Base-by-base conservation (phyloP, 2,113 vertebrate genomes). In the Egretta garzetta region DNA sequence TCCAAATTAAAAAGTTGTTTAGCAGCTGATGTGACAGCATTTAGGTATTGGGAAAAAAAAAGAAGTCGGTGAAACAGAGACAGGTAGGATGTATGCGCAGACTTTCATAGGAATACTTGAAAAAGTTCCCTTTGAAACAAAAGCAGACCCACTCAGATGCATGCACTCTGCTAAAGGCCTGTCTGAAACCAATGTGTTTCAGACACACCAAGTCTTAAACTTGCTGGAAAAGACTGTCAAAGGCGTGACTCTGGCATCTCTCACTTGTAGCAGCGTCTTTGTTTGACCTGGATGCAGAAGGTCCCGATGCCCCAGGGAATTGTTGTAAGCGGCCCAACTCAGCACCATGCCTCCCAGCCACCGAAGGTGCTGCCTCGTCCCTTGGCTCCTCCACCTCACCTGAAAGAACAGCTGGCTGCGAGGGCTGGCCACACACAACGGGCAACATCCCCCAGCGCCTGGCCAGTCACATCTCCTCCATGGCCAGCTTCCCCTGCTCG, bases 241-340 rank as follows among this genome's bases (percentile, higher is more conserved):
- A 84, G 13, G 55, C 17, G 9, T 14, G 4, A 56, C 55, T 60
- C 39, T 68, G 20, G 15, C 4, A 53, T 16, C 20, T 70, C 47
- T 47, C 13, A 5, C 75, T 72, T 45, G 30, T 33, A 77, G 33
- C 26, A 53, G 21, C 52, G 49, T 28, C 18, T 15, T 80, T 27
- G 14, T 47, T 21, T 7, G 18, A 35, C 50, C 50, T 35, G 43
- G 23, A 9, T 6, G 5, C 39, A n/a, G 32, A 67, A 58, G 21
- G 37, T 33, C 23, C 45, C 12, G 21, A 33, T 26, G 30, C 27
- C 71, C 14, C 32, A 28, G n/a, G 16, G 14, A 67, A 63, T 18
- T 10, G 9, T 6, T 47, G 4, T 0, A 58, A 32, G 4, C 2
- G 2, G 4, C 15, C 8, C 2, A 1, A 14, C 30, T 39, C 6